These are phyloP conservation scores for Morpho achilles DNA, from an alignment of 2,888 invertebrate species.

Conservation along the genomic window DNA sequence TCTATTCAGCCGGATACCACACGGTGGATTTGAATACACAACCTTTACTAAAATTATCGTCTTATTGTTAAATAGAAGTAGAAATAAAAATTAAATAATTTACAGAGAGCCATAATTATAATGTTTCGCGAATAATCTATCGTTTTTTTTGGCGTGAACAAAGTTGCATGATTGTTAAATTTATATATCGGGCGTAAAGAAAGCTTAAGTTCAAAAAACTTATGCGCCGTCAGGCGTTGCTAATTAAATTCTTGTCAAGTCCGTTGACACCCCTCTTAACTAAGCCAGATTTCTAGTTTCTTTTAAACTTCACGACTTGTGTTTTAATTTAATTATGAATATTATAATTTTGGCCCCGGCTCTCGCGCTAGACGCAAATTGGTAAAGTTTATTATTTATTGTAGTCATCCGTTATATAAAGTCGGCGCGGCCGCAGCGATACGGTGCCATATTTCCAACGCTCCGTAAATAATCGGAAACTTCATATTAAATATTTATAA, in stretches of 20 bases:
- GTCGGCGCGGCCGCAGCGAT: constrained; percentile 44
- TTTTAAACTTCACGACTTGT: constrained; percentile 67
- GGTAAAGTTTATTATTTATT: constrained; percentile 69
- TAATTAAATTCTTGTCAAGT: constrained; percentile 63
- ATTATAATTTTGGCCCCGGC: constrained; percentile 61
- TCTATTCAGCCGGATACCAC: no score
- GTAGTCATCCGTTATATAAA: constrained; percentile 48
- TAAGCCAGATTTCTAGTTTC: constrained; percentile 58
- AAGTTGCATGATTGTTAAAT: neutral
- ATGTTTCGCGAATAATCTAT: no score
- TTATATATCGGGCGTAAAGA: neutral
- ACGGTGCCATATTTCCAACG: constrained; percentile 20
- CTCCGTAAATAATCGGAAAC: constrained; percentile 19
- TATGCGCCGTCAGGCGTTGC: constrained; percentile 33
- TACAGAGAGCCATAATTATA: no score
- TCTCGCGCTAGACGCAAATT: constrained; percentile 51
- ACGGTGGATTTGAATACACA: no score
- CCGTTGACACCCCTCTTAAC: constrained; percentile 27
- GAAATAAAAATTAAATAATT: no score
- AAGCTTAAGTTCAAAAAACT: constrained; percentile 7
- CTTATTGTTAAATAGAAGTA: no score
- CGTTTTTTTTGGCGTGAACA: no score
- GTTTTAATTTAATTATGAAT: constrained; percentile 69
- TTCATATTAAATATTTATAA: constrained; percentile 18
- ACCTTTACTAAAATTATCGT: no score